Evolutionary conservation across 2,113 vertebrate genomes (phyloP), one percentile per base, ranked within the genome.

Genomic region (Synchiropus splendidus): DNA sequence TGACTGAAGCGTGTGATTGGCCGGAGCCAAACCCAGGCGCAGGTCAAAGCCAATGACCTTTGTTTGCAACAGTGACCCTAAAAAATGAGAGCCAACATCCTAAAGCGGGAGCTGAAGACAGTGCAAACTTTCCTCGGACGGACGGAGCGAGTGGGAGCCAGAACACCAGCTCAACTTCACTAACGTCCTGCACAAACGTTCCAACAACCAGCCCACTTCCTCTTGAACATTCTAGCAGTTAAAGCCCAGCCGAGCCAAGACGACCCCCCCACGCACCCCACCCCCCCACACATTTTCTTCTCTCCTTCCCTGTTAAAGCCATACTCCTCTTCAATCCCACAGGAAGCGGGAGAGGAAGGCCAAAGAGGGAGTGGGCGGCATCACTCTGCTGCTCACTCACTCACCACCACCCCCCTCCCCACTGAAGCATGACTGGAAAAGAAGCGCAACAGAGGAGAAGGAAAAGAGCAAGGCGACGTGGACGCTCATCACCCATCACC

Each of bases 401-500:
- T 65, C 10, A 2, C 10, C 13, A 12, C n/a, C 16, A 17, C 12
- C 39, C 21, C 17, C 31, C 2, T n/a, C 39, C 10, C 45, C 48
- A 36, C 18, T 50, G 45, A 58, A 31, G 44, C 39, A 45, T 70
- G 71, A 51, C 54, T 70, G 61, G 48, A 71, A 69, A 71, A 52
- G 60, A 63, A 42, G 51, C 67, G 45, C 15, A 18, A 34, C 48
- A 36, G 54, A 47, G 44, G 41, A 59, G 45, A 51, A 56, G 64
- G 47, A 56, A 77, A 68, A 75, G 73, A 16, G 33, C 31, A 43
- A 33, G 6, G 2, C 12, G 15, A 17, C 17, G 3, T 2, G 16
- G 78, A 80, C 79, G 81, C 51, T 70, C 82, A 82, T 80, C 73
- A 77, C 75, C 79, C 73, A 73, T 74, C 49, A 62, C 71, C 79